Base-by-base conservation (phyloP, 1,140 invertebrate species). In the Ruditapes philippinarum region DNA sequence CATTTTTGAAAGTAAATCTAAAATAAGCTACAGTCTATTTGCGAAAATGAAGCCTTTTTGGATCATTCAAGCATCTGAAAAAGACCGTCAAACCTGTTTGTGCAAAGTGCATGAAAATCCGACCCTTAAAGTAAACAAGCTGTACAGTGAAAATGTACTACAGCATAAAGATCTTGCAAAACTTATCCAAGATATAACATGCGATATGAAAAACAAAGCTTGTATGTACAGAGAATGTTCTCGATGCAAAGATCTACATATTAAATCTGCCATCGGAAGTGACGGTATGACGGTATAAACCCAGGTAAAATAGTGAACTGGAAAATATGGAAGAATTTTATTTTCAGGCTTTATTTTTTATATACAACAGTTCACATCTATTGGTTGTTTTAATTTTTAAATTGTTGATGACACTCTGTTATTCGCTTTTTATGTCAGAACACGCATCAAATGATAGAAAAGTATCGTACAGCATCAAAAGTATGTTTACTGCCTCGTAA, bases 61-160 rank as follows among this genome's bases (percentile, higher is more conserved):
- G 70, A 49, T 88, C 28, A 31, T 83, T 28, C 31, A 73, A 31
- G 45, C 85, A 40, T 88, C 31, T 40, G 80, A 86, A 60, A 89
- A 68, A 54, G 82, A 91, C 28, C 70, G 81, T 65, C 33, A 89
- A 40, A 91, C 90, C 28, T 91, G 81, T 40, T 28, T 82, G 22
- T 91, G 82, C 40, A 89, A 82, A 42, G 4, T 33, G 22, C 57
- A 88, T 85, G 70, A 88, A 80, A 84, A 88, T 70, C 54, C 22
- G 2, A 25, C n/a, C n/a, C 60, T 80, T 25, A 57, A 76, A 45
- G 11, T 28, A 36, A 68, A 76, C n/a, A 49, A 54, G 36, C 40
- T 74, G 17, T 33, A 54, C 31, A 5, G 1, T 3, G 76, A 81
- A 42, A 68, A 76, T 40, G 36, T 45, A 12, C 3, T 86, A 12